Base-by-base conservation (phyloP, 1,140 invertebrate species). In the Augochlora pura region DNA sequence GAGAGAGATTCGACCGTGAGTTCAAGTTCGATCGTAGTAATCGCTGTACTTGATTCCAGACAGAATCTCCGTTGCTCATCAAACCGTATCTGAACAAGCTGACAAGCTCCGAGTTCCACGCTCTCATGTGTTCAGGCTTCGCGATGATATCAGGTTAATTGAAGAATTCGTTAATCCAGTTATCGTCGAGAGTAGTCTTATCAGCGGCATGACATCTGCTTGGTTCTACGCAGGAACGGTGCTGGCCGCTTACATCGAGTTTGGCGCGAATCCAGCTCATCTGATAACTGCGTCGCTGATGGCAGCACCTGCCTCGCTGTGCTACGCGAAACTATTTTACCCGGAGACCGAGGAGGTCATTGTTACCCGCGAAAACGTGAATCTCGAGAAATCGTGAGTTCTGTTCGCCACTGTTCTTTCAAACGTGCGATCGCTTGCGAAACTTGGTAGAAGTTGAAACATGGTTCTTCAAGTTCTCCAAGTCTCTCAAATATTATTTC, bases 121-220 rank as follows among this genome's bases (percentile, higher is more conserved):
- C 98, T 1, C 94, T 99, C 21, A 97, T 99, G 97, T 95, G 97
- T 7, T 97, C 97, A 1, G 98, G 98, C 12, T 99, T 99, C 92
- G 97, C 98, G 0, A 98, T 98, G 12, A 97, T 99, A 25, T 98
- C 98, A 52, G 98, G 98, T 94, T 89, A 89, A 84, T 84, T 25
- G 60, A 10, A 1, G 4, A 23, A 6, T 16, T 21, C 1, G 14
- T 39, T 21, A 42, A n/a, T 38, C 27, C 14, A 12, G 10, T 10
- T 8, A 10, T 18, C 12, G n/a, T 7, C n/a, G 54, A n/a, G 54
- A n/a, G 6, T 7, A 14, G n/a, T 42, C 42, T 1, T 6, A 16
- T 23, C 12, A 42, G 18, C 16, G 2, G 16, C 14, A 0, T 65
- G 39, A 25, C 67, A 49, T 69, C 46, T 83, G 57, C 86, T 86